Evolutionary conservation across 2,888 invertebrate genomes (phyloP).

Genomic region (Anthophora plumipes): DNA sequence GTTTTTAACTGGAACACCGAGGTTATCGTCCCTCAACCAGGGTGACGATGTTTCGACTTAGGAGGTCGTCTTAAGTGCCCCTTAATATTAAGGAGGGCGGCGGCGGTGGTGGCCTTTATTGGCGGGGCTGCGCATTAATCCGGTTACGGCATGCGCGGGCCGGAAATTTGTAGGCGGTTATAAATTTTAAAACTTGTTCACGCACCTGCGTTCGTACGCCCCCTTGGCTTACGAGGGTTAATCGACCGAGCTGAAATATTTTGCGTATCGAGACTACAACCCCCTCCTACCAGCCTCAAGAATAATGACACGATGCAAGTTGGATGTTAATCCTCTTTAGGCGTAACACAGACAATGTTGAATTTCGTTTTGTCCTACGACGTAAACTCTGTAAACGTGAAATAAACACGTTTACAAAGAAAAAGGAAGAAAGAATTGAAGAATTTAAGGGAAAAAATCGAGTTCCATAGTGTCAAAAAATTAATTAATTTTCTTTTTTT

Average conservation of each 20-base stretch:
- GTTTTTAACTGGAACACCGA: not conserved
- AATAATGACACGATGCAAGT: not conserved
- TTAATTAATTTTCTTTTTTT: too few species aligned
- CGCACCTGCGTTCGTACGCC: conserved; percentile 64
- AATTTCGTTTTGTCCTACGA: too few species aligned
- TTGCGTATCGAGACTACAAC: not conserved
- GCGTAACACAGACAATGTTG: too few species aligned
- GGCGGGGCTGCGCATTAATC: conserved; percentile 66
- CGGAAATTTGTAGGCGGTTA: conserved; percentile 70
- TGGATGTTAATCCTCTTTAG: too few species aligned
- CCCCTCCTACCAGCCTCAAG: too few species aligned
- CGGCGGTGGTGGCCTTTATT: conserved; percentile 59
- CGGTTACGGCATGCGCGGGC: conserved; percentile 52
- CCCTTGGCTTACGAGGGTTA: conserved; percentile 43
- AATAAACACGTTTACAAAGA: too few species aligned
- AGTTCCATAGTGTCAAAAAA: too few species aligned
- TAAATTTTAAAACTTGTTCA: conserved; percentile 75
- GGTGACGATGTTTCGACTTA: conserved; percentile 56
- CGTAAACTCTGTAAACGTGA: too few species aligned
- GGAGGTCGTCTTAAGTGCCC: conserved; percentile 60
- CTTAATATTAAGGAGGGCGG: conserved; percentile 69
- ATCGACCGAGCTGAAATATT: conserved; percentile 47
- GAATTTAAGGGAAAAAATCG: too few species aligned
- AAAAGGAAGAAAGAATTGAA: too few species aligned
- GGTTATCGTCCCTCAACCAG: not conserved